Evolutionary conservation across 2,113 vertebrate species (phyloP), one percentile per base, ranked within the genome.

Genomic region (Ammodytes dubius): DNA sequence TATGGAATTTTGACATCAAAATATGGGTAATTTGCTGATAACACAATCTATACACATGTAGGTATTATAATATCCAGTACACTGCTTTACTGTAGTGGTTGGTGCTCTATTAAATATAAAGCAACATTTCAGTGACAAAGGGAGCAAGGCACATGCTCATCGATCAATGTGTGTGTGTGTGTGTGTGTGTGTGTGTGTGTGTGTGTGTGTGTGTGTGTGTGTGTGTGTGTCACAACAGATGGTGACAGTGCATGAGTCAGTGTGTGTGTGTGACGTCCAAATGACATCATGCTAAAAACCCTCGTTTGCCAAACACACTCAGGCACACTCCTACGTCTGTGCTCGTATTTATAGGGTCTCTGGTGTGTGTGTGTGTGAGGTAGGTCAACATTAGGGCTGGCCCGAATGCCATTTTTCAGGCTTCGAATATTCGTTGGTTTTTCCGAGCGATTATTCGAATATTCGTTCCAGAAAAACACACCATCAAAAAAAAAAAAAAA

Each of bases 191-290:
- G 60, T 53, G 54, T 35, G 43, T 49, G 40, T 67, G 70, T 50
- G 64, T 70, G 70, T 58, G 60, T 53, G 54, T 35, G 50, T 70
- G 63, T 70, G 70, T 57, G 56, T 53, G 63, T 60, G 61, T 66
- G 61, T 61, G 72, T 45, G 67, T 42, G 74, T 79, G 7, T 81
- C 15, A 37, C 72, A 87, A 69, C 93, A 94, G 91, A 94, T 93
- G 92, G 92, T 91, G 87, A 85, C 88, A 45, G 82, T 81, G 84
- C 74, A 77, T 88, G 91, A 88, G 72, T 89, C 77, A 60, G 54
- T 68, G 61, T 74, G 86, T 83, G 81, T 79, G 68, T 81, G 12
- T 91, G 90, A 91, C 69, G 84, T 87, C 83, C 88, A 91, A 45
- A 74, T 91, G 82, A 94, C 90, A 87, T 88, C 88, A 88, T 53